A percentile compares a stretch with the other conserved stretches of the same genome.
These are phyloP conservation scores for Lophura nycthemera DNA, from an alignment of 2,113 vertebrate genomes.

Conservation along the genomic window DNA sequence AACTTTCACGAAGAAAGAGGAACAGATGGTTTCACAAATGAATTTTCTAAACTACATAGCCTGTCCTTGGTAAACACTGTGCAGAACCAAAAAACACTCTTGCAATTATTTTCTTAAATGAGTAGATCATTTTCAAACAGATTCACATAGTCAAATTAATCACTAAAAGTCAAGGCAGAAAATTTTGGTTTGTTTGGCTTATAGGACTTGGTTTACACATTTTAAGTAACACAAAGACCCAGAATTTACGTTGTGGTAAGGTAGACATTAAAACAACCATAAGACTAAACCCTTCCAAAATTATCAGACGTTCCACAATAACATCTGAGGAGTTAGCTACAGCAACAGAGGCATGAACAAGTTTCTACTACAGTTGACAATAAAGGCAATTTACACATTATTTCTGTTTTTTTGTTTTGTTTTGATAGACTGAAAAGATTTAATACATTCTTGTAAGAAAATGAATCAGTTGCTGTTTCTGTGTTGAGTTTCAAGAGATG, in stretches of 20 bases:
- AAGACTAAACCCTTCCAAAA: background rate
- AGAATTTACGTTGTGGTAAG: background rate
- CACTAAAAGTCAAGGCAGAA: background rate
- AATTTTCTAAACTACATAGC: slow-evolving; percentile 42
- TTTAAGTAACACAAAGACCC: background rate
- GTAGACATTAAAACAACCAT: background rate
- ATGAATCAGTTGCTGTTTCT: background rate
- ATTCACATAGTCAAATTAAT: background rate
- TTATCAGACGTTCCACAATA: background rate
- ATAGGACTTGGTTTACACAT: background rate
- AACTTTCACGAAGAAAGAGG: slow-evolving; percentile 15
- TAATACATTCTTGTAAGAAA: background rate
- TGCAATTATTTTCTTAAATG: background rate
- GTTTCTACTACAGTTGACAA: background rate
- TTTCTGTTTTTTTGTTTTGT: background rate
- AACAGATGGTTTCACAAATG: slow-evolving; percentile 64
- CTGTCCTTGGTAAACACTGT: slow-evolving; percentile 3
- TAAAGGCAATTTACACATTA: background rate
- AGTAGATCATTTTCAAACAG: background rate
- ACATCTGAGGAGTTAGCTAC: background rate
- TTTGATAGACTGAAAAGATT: background rate
- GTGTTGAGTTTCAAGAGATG: background rate
- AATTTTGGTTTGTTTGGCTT: background rate
- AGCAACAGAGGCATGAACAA: background rate
- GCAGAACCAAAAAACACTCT: background rate